These are phyloP conservation scores for Macaria notata DNA, from an alignment of 2,888 invertebrate genomes.

Conservation along the genomic window DNA sequence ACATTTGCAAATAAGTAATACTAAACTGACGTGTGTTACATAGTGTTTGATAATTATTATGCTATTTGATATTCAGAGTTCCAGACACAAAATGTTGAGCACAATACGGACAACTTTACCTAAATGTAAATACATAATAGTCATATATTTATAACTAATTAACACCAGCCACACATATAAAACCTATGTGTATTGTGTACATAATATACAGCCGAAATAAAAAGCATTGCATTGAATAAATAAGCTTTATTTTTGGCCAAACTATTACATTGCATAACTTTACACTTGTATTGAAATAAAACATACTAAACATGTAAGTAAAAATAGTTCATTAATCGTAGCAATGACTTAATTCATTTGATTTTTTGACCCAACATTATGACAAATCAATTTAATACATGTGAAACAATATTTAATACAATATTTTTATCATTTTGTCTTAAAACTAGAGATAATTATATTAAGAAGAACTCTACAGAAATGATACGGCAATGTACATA, in stretches of 20 bases:
- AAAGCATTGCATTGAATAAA: slow-evolving; percentile 63
- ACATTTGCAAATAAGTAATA: too few relatives aligned
- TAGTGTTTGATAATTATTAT: too few relatives aligned
- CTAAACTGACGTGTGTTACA: too few relatives aligned
- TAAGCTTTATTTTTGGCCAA: slow-evolving; percentile 82
- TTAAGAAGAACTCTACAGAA: slow-evolving; percentile 4
- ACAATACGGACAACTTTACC: too few relatives aligned
- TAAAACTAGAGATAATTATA: slow-evolving; percentile 30
- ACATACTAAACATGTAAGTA: slow-evolving; percentile 41
- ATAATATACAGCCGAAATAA: slow-evolving; percentile 29
- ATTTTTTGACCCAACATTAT: slow-evolving; percentile 14
- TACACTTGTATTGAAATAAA: slow-evolving; percentile 59
- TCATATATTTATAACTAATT: too few relatives aligned
- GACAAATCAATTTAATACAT: slow-evolving; percentile 4
- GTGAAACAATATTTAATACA: slow-evolving; percentile 9
- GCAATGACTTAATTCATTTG: slow-evolving; percentile 3
- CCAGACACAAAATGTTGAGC: too few relatives aligned
- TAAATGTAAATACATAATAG: too few relatives aligned
- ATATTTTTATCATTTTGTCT: slow-evolving; percentile 23
- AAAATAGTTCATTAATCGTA: slow-evolving; percentile 27
- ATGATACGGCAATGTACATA: slow-evolving; percentile 4
- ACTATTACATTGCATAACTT: slow-evolving; percentile 75
- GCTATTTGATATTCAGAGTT: too few relatives aligned
- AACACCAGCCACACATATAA: too few relatives aligned
- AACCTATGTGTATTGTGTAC: too few relatives aligned